A percentile compares a stretch with the other conserved stretches of the same genome.
Conservation (phyloP, 2,888 invertebrate species). For the Iphiclides podalirius region DNA sequence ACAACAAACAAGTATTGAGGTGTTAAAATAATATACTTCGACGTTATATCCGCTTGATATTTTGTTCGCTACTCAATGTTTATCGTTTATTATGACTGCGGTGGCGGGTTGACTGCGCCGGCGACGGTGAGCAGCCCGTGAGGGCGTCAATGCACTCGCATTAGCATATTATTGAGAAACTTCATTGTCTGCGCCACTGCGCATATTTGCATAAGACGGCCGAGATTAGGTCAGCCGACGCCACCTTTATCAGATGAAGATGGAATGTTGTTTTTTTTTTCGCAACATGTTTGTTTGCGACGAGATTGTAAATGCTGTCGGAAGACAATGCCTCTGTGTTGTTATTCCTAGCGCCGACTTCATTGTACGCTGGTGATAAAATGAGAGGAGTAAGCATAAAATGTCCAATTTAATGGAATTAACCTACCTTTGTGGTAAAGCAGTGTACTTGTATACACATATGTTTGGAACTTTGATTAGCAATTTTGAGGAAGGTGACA, state of each 20-base stretch:
- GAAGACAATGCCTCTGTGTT: neutral
- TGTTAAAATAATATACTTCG: too few relatives aligned
- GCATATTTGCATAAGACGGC: conserved; percentile 22
- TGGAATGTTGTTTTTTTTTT: conserved; percentile 12
- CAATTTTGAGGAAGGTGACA: too few relatives aligned
- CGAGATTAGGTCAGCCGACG: conserved; percentile 28
- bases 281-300: conserved; percentile 3
- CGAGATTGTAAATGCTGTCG: neutral
- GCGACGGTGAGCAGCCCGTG: neutral
- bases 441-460: too few relatives aligned
- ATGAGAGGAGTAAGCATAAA: too few relatives aligned
- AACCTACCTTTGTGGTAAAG: too few relatives aligned
- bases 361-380: too few relatives aligned
- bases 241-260: conserved; percentile 22
- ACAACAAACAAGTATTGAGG: too few relatives aligned
- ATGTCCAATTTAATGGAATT: too few relatives aligned
- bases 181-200: conserved; percentile 21
- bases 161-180: conserved; percentile 30
- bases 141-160: conserved; percentile 22
- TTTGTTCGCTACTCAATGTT: neutral
- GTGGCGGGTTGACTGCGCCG: conserved; percentile 16
- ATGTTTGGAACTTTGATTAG: too few relatives aligned
- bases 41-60: too few relatives aligned
- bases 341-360: too few relatives aligned
- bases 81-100: conserved; percentile 10